Evolutionary conservation across 1,140 invertebrate genomes (phyloP).

Genomic region (Teleopsis dalmanni): DNA sequence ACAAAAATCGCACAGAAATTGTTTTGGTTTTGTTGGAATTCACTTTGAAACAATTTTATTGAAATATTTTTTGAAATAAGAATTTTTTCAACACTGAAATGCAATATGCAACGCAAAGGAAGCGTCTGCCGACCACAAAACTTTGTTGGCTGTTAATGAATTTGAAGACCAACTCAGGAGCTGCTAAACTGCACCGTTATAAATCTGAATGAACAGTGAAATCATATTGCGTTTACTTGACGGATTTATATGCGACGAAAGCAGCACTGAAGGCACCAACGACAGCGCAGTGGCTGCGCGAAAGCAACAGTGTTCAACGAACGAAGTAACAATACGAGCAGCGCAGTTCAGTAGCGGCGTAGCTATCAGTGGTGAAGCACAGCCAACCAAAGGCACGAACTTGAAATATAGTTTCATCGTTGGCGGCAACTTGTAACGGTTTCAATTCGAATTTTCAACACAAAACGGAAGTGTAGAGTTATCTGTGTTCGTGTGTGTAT

Average conservation of each 20-base stretch:
- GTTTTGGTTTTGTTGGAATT: too few species aligned
- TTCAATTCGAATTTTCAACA: constrained; percentile 4
- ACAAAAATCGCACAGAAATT: too few species aligned
- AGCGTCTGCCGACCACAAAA: background rate
- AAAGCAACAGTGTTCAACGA: background rate
- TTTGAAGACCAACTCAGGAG: background rate
- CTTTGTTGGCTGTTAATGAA: background rate
- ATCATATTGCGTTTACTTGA: constrained; percentile 6
- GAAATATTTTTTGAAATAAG: too few species aligned
- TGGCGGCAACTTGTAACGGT: constrained; percentile 6
- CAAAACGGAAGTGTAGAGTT: constrained; percentile 10
- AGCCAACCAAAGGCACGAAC: constrained; percentile 1
- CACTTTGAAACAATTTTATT: too few species aligned
- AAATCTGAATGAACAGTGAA: constrained; percentile 17
- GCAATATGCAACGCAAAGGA: too few species aligned
- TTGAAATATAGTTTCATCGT: constrained; percentile 1
- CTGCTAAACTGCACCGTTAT: constrained; percentile 10
- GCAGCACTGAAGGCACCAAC: background rate
- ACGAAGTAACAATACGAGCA: background rate
- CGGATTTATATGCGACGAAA: constrained; percentile 13
- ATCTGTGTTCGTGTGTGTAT: background rate
- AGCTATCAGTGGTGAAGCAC: background rate
- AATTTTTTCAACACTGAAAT: too few species aligned
- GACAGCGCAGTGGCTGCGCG: background rate
- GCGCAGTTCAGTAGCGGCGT: too few species aligned